Base-by-base conservation (phyloP, 2,888 invertebrate genomes). In the Amitus sp. region DNA sequence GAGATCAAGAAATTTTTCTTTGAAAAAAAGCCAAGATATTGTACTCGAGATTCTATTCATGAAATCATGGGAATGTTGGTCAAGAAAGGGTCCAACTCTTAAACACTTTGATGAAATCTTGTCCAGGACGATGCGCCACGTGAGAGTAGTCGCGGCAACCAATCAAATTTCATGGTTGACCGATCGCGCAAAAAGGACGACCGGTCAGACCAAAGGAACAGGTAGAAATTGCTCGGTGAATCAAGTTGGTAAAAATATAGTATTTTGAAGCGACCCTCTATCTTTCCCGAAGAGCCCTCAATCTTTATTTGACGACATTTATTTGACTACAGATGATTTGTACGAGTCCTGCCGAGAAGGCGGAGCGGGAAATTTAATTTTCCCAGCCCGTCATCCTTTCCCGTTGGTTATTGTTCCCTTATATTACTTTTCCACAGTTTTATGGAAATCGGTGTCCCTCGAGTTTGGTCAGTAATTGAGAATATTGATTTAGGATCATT, bases 51-150 rank as follows among this genome's bases (percentile, higher is more conserved):
- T 33, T 34, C 39, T 47, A 45, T 55, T 59, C n/a, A n/a, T 10
- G 37, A 37, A 49, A 46, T 60, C 60, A 52, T 64, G 59, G 59
- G 64, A 60, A 64, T 47, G 13, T 37, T 48, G 47, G 15, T 37
- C 55, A 49, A 51, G 52, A 51, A 63, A 49, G 51, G 55, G 47
- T n/a, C 46, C 39, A 51, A 40, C 7, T 30, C 28, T 39, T 47
- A 48, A 55, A 52, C 49, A 47, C 48, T 33, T 71, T 76, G 73
- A 78, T 76, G 72, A 76, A 79, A 79, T 78, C 74, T 69, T 73
- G 73, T 74, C 68, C 78, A 68, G 67, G 65, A 76, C 75, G 70
- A 73, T 78, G 73, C 72, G 71, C 69, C 69, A 73, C 79, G 77
- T 81, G 80, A 74, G 79, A 78, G 74, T 67, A 58, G 56, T 54